Conservation (phyloP, 1,140 invertebrate species). For the Drosophila prosaltans region DNA sequence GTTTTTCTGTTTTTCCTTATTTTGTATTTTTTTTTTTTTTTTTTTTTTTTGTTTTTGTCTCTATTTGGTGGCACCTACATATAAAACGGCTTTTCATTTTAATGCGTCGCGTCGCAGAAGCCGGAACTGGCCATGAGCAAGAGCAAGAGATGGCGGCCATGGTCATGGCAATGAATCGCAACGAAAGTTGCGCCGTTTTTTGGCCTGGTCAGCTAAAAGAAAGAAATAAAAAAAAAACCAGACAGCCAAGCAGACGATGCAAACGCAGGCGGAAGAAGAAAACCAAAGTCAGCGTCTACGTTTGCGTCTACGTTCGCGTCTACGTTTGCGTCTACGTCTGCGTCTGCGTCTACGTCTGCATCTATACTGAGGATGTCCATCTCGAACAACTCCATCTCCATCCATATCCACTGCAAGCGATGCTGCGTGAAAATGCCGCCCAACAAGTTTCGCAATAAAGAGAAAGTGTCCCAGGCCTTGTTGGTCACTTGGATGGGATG, state of each 20-base stretch:
- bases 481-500: not conserved
- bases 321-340: constrained; percentile 15
- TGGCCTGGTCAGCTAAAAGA: constrained; percentile 55
- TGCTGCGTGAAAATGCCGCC: constrained; percentile 73
- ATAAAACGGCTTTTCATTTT: constrained; percentile 67
- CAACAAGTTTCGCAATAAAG: constrained; percentile 81
- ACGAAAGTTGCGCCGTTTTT: constrained; percentile 78
- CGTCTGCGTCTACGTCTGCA: constrained; percentile 19
- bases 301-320: constrained; percentile 19
- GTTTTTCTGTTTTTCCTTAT: not conserved
- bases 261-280: constrained; percentile 73
- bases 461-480: constrained; percentile 71
- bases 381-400: constrained; percentile 34
- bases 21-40: constrained; percentile 35
- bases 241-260: constrained; percentile 33
- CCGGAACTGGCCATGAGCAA: constrained; percentile 68
- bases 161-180: constrained; percentile 53
- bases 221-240: constrained; percentile 37
- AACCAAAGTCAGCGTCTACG: constrained; percentile 41
- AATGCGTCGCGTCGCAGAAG: constrained; percentile 63
- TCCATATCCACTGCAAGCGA: constrained; percentile 23
- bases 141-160: constrained; percentile 24
- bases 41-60: constrained; percentile 41
- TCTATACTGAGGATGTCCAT: constrained; percentile 48
- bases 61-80: constrained; percentile 54